Conservation (phyloP, 2,797 vertebrate species). For the Mormyrops attenuatus region DNA sequence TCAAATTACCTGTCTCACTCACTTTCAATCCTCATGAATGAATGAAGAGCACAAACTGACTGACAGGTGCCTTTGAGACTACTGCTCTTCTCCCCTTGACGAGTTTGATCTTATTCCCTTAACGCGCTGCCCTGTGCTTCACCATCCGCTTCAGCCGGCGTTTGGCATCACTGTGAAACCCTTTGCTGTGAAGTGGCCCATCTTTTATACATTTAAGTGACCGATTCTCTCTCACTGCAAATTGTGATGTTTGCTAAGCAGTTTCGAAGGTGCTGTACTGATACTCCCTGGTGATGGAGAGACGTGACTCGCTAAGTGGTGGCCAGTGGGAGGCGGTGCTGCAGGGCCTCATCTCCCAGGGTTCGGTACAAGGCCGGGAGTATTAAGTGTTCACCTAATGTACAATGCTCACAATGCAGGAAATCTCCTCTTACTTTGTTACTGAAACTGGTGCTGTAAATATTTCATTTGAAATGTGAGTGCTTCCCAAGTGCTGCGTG, state of each 20-base stretch:
- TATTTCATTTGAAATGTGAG: constrained; percentile 12
- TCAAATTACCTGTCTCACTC: neutral
- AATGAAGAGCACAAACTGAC: neutral
- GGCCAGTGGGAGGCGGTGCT: constrained; percentile 31
- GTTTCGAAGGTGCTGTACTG: neutral
- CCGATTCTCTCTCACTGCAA: neutral
- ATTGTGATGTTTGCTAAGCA: neutral
- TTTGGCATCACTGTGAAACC: neutral
- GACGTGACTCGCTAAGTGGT: constrained; percentile 27
- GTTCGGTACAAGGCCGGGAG: constrained; percentile 29
- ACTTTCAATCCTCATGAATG: neutral
- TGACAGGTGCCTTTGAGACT: neutral
- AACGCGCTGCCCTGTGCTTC: neutral
- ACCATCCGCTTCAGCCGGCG: neutral
- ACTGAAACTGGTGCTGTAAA: neutral
- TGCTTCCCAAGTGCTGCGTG: neutral
- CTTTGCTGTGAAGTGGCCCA: neutral
- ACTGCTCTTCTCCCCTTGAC: neutral
- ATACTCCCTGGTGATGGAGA: neutral
- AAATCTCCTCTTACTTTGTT: neutral
- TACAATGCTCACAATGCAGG: neutral
- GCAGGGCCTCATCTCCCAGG: constrained; percentile 27
- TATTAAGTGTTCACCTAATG: neutral
- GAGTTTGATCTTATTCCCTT: neutral
- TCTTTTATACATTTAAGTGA: neutral